A percentile compares a stretch with the other conserved stretches of the same genome.
Evolutionary conservation across 2,113 vertebrate genomes (phyloP).

Genomic region (Microtus montanus): DNA sequence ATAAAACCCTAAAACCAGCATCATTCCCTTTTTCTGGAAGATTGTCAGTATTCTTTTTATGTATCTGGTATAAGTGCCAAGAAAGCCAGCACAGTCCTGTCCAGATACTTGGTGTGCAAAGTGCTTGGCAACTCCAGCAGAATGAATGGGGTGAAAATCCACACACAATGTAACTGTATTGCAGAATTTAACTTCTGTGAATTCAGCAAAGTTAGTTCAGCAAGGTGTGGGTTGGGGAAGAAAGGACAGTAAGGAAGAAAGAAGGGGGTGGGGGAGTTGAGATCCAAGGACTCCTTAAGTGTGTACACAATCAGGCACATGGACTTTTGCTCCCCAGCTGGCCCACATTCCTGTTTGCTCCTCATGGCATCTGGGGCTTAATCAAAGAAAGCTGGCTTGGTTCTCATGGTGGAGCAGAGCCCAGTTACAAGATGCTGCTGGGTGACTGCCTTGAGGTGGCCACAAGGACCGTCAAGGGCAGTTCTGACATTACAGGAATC

Average conservation of each 20-base stretch:
- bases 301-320: neutral
- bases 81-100: neutral
- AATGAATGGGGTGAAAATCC: neutral
- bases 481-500: neutral
- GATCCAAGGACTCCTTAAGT: neutral
- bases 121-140: neutral
- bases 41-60: neutral
- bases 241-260: accelerated
- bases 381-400: neutral
- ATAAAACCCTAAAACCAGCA: neutral
- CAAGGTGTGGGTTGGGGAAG: neutral
- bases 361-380: neutral
- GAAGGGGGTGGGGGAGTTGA: too few species aligned
- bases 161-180: neutral
- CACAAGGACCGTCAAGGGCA: neutral
- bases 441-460: neutral
- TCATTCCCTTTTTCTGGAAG: neutral
- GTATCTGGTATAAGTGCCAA: neutral
- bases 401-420: neutral
- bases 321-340: too few species aligned
- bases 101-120: neutral
- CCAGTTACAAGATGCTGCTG: neutral
- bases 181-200: neutral
- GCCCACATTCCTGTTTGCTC: neutral
- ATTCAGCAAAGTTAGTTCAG: neutral